These are phyloP conservation scores for Volucella zonaria DNA, from an alignment of 2,888 invertebrate species.

Conservation along the genomic window DNA sequence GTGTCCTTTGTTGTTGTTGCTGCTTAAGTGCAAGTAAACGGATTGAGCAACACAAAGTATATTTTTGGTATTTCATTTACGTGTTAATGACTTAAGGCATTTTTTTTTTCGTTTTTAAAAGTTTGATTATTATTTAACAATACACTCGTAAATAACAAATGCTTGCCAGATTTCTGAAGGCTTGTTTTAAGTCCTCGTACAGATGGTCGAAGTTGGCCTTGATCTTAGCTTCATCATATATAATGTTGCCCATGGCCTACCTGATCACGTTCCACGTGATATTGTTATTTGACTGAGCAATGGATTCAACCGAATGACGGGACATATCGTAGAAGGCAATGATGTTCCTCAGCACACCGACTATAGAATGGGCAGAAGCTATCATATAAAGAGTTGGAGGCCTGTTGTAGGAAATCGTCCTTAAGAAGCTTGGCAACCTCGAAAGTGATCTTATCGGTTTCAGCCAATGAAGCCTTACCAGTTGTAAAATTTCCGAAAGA, in stretches of 20 bases:
- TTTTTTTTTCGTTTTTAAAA: too few species aligned
- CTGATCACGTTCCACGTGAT: constrained; percentile 98
- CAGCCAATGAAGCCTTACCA: constrained; percentile 98
- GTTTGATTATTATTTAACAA: too few species aligned
- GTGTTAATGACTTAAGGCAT: too few species aligned
- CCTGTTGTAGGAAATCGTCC: constrained; percentile 99
- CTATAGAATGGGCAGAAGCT: constrained; percentile 99
- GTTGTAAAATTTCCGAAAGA: constrained; percentile 99
- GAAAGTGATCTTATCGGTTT: constrained; percentile 98
- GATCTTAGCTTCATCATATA: constrained; percentile 87
- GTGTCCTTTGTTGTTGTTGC: too few species aligned
- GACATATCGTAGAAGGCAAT: constrained; percentile 99
- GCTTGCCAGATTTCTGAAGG: too few species aligned
- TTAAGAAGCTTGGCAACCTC: constrained; percentile 99
- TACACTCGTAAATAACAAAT: too few species aligned
- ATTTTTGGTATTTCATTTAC: too few species aligned
- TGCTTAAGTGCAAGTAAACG: too few species aligned
- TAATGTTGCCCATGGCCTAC: constrained; percentile 96
- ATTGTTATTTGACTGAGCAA: too few species aligned
- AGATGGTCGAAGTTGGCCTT: too few species aligned
- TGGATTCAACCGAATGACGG: constrained; percentile 97
- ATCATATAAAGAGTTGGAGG: constrained; percentile 92
- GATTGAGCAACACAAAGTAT: too few species aligned
- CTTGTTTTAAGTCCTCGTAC: too few species aligned
- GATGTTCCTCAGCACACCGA: constrained; percentile 98